These are phyloP conservation scores for Oligia fasciuncula DNA, from an alignment of 2,888 invertebrate genomes.

Conservation along the genomic window DNA sequence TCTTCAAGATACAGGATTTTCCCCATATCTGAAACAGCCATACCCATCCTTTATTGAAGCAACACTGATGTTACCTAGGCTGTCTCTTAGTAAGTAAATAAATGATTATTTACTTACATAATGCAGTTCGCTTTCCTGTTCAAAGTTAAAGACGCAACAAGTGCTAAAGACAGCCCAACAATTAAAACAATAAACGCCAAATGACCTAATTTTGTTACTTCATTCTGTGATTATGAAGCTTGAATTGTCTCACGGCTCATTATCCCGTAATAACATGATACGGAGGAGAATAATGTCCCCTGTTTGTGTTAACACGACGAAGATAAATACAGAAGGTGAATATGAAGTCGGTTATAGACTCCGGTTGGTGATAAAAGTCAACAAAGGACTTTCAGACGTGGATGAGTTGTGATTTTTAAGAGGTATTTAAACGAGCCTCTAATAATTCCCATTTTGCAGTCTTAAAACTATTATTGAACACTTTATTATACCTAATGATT, in stretches of 20 bases:
- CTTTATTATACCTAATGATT: not conserved
- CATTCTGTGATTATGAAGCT: constrained; percentile 25
- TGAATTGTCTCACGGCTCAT: constrained; percentile 47
- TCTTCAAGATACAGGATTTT: too few species aligned
- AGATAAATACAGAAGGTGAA: constrained; percentile 2
- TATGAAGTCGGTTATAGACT: not conserved
- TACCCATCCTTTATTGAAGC: not conserved
- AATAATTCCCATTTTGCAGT: not conserved
- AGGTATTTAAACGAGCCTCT: not conserved
- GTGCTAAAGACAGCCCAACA: constrained; percentile 16
- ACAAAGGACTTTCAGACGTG: not conserved
- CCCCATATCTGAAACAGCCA: not conserved
- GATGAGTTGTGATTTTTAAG: not conserved
- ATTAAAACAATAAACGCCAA: constrained; percentile 40
- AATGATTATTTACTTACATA: too few species aligned
- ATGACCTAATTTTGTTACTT: constrained; percentile 46
- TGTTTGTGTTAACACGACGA: constrained; percentile 10
- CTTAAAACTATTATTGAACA: not conserved
- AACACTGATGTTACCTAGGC: too few species aligned
- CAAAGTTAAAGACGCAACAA: constrained; percentile 25
- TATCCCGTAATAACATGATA: constrained; percentile 53
- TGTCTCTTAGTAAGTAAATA: too few species aligned
- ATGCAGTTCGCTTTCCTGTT: not conserved
- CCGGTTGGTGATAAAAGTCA: not conserved
- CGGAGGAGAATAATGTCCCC: constrained; percentile 43